A percentile compares a stretch with the other conserved stretches of the same genome.
These are phyloP conservation scores for Alosa sapidissima DNA, from an alignment of 2,797 vertebrate genomes.

Conservation along the genomic window DNA sequence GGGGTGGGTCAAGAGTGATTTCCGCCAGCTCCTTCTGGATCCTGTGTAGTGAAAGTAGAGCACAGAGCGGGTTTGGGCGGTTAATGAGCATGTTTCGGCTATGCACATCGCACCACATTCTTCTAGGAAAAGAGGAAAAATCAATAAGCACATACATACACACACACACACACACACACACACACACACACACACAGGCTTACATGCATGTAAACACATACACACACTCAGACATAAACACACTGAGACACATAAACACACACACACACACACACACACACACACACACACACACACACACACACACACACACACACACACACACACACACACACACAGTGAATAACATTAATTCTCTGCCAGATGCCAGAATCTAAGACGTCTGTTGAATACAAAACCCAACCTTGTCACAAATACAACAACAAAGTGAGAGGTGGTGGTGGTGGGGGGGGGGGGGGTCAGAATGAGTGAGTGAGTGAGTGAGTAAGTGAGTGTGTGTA, in stretches of 20 bases:
- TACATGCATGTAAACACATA: not conserved
- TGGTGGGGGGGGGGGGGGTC: not conserved
- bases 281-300: not conserved
- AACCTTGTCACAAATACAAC: constrained; percentile 9
- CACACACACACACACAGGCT: not conserved
- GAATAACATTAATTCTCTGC: not conserved
- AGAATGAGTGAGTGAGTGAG: not conserved
- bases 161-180: not conserved
- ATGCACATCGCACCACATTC: not conserved
- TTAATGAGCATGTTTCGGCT: not conserved
- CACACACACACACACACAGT: not conserved
- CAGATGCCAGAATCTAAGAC: not conserved
- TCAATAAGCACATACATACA: not conserved
- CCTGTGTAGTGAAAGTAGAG: constrained; percentile 67
- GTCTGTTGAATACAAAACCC: not conserved
- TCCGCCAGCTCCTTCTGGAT: constrained; percentile 97
- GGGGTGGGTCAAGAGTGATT: constrained; percentile 94
- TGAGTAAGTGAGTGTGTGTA: not conserved
- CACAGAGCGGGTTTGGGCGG: not conserved
- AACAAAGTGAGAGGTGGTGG: not conserved
- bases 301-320: not conserved
- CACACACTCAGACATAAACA: not conserved
- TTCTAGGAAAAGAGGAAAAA: not conserved
- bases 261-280: not conserved
- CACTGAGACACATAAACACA: not conserved